Evolutionary conservation across 2,888 invertebrate genomes (phyloP).

Genomic region (Stenodema calcarata): DNA sequence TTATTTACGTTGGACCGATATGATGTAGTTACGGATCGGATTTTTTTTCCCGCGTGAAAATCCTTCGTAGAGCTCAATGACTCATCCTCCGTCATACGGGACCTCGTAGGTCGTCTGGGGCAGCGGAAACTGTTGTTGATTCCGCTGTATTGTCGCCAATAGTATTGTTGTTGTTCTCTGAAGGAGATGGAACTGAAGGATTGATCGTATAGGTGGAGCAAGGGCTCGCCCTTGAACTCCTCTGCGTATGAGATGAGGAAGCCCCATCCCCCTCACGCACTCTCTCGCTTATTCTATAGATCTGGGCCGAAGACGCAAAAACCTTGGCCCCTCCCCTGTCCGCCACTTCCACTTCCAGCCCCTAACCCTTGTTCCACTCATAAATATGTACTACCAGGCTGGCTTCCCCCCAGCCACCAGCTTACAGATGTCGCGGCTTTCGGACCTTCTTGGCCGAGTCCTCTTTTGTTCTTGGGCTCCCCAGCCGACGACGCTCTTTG

Average conservation of each 20-base stretch:
- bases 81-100: too few relatives aligned
- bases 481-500: slow-evolving; percentile 20
- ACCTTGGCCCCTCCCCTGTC: neutral
- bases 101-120: too few relatives aligned
- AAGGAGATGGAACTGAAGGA: neutral
- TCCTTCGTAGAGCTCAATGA: too few relatives aligned
- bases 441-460: slow-evolving; percentile 5
- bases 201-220: slow-evolving; percentile 20
- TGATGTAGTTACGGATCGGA: too few relatives aligned
- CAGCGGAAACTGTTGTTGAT: too few relatives aligned
- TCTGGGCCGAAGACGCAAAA: slow-evolving; percentile 37
- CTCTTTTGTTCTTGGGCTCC: slow-evolving; percentile 6
- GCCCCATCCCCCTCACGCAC: neutral
- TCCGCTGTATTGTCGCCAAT: too few relatives aligned
- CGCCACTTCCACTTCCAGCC: neutral
- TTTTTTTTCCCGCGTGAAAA: too few relatives aligned
- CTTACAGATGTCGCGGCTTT: slow-evolving; percentile 30
- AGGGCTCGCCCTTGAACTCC: slow-evolving; percentile 34
- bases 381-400: slow-evolving; percentile 19
- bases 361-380: slow-evolving; percentile 3
- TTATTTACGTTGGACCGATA: too few relatives aligned
- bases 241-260: slow-evolving; percentile 25
- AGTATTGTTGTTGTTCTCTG: too few relatives aligned
- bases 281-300: slow-evolving; percentile 25
- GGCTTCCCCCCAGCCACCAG: neutral